Evolutionary conservation across 2,888 invertebrate genomes (phyloP).

Genomic region (Drosophila borealis): DNA sequence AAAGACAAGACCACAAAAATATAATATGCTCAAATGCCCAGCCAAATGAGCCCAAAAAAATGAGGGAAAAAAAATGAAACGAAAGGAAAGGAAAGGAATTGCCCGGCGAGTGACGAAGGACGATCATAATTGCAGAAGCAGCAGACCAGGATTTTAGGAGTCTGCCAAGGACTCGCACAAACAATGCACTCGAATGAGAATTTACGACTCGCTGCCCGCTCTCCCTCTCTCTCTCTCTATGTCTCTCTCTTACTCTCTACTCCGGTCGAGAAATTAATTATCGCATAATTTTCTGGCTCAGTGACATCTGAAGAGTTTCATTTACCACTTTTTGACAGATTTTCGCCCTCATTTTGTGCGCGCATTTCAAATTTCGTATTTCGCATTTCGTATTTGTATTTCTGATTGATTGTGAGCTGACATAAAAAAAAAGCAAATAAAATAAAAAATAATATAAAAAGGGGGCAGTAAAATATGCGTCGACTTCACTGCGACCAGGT

Average conservation of each 20-base stretch:
- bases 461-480: conserved; percentile 13
- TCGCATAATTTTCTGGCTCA: conserved; percentile 84
- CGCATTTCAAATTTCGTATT: conserved; percentile 18
- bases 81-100: conserved; percentile 48
- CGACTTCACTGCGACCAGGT: conserved; percentile 9
- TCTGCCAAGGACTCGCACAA: conserved; percentile 52
- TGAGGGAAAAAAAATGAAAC: neutral
- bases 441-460: neutral
- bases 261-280: conserved; percentile 81
- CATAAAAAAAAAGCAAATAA: neutral
- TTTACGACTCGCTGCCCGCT: conserved; percentile 30
- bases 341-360: conserved; percentile 55
- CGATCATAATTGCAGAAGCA: conserved; percentile 73
- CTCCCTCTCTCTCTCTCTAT: conserved; percentile 1
- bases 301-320: conserved; percentile 81
- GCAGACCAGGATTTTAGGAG: conserved; percentile 33
- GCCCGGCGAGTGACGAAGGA: conserved; percentile 72
- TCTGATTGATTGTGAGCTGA: conserved; percentile 43
- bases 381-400: conserved; percentile 30
- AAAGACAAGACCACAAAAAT: conserved; percentile 62
- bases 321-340: conserved; percentile 80
- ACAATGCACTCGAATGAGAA: conserved; percentile 64
- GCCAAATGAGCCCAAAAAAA: conserved; percentile 54
- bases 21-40: conserved; percentile 38
- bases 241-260: conserved; percentile 4